These are phyloP conservation scores for Megalurothrips usitatus DNA, from an alignment of 2,888 invertebrate genomes.

Conservation along the genomic window DNA sequence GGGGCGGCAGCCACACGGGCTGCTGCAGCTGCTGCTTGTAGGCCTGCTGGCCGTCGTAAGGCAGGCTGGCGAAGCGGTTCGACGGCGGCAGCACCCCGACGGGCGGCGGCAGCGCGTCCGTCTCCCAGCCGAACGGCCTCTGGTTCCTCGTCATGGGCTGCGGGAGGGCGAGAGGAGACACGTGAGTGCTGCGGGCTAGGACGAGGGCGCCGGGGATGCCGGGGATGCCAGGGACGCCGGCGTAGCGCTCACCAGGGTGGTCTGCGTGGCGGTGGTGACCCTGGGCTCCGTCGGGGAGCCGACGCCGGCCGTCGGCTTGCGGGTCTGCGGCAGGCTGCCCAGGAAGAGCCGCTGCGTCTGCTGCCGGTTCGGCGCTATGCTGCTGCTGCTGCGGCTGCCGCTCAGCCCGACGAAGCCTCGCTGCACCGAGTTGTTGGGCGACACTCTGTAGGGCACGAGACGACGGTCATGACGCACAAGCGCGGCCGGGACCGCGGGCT, in stretches of 20 bases:
- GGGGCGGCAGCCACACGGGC: constrained; percentile 50
- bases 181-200: too few species aligned
- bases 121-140: constrained; percentile 70
- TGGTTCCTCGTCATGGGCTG: constrained; percentile 73
- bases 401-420: constrained; percentile 47
- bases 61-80: constrained; percentile 62
- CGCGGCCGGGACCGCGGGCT: too few species aligned
- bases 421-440: constrained; percentile 64
- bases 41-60: constrained; percentile 52
- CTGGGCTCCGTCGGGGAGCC: constrained; percentile 33
- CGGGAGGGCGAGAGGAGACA: constrained; percentile 41
- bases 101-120: constrained; percentile 44
- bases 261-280: constrained; percentile 62
- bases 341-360: constrained; percentile 40
- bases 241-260: constrained; percentile 67
- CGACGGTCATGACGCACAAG: too few species aligned
- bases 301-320: constrained; percentile 33
- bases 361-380: constrained; percentile 42
- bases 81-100: constrained; percentile 53
- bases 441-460: constrained; percentile 58
- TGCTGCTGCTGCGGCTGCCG: constrained; percentile 41
- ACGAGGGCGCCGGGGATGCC: too few species aligned
- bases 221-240: too few species aligned
- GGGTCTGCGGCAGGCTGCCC: constrained; percentile 44
- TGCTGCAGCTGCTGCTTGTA: constrained; percentile 48